Percentiles rank a stretch among this genome's conserved stretches.
These are phyloP conservation scores for Pontoporia blainvillei DNA, from an alignment of 2,113 vertebrate genomes.

Conservation along the genomic window DNA sequence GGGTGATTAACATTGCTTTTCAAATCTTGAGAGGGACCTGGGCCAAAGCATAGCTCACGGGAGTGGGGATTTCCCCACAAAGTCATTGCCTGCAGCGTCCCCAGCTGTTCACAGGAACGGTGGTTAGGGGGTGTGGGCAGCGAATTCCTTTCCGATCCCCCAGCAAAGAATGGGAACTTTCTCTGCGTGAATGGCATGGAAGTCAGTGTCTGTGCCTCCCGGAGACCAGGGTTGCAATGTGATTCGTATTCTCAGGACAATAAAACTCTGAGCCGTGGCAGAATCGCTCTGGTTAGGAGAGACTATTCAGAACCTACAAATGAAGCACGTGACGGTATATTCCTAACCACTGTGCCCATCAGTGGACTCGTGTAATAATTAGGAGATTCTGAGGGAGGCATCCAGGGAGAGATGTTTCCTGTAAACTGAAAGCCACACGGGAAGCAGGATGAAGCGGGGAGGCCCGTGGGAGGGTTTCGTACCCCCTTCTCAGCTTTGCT, in stretches of 20 bases:
- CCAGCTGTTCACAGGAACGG: neutral
- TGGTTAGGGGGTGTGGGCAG: neutral
- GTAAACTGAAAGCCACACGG: neutral
- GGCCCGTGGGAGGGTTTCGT: accelerated
- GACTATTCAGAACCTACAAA: neutral
- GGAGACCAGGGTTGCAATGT: neutral
- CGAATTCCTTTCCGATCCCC: neutral
- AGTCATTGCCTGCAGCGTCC: slow-evolving; percentile 23
- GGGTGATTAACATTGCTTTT: slow-evolving; percentile 37
- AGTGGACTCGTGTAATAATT: neutral
- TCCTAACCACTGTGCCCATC: neutral
- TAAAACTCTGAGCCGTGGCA: accelerated
- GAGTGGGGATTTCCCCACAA: slow-evolving; percentile 12
- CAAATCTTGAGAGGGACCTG: slow-evolving; percentile 16
- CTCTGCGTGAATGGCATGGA: accelerated
- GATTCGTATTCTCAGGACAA: neutral
- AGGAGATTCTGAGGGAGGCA: neutral
- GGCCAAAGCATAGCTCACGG: slow-evolving; percentile 50
- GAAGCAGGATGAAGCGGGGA: neutral
- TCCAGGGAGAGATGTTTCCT: neutral
- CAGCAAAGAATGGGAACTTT: neutral
- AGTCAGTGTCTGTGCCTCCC: neutral
- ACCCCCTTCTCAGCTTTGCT: neutral
- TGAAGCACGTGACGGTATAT: neutral
- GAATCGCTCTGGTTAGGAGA: neutral